Evolutionary conservation across 2,888 invertebrate species (phyloP).

Genomic region (Boloria euphrosyne): DNA sequence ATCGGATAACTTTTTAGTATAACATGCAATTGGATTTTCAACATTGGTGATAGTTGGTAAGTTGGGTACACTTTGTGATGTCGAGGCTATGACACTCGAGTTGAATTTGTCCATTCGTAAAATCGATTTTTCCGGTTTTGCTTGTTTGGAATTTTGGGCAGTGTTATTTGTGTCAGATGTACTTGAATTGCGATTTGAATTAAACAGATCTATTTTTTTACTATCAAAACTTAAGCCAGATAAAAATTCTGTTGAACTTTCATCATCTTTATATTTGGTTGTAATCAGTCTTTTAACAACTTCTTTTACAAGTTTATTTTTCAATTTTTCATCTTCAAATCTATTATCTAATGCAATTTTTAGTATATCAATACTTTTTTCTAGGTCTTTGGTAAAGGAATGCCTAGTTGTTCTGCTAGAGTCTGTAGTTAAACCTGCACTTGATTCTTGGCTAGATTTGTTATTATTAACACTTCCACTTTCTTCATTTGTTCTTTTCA

Average conservation of each 20-base stretch:
- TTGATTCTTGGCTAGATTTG: slow-evolving; percentile 75
- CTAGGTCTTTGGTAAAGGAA: slow-evolving; percentile 82
- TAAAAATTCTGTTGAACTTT: slow-evolving; percentile 72
- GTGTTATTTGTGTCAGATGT: slow-evolving; percentile 68
- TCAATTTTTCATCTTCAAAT: slow-evolving; percentile 81
- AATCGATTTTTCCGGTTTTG: slow-evolving; percentile 70
- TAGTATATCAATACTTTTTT: slow-evolving; percentile 83
- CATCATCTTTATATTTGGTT: slow-evolving; percentile 83
- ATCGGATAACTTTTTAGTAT: slow-evolving; percentile 43
- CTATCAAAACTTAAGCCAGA: slow-evolving; percentile 69
- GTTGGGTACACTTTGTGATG: slow-evolving; percentile 75
- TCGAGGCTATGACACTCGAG: slow-evolving; percentile 62
- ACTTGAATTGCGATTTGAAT: slow-evolving; percentile 63
- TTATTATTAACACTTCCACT: slow-evolving; percentile 56
- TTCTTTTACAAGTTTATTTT: slow-evolving; percentile 84
- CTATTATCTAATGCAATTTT: slow-evolving; percentile 83
- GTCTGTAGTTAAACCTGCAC: slow-evolving; percentile 65
- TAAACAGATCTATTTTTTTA: slow-evolving; percentile 52
- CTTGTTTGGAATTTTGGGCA: slow-evolving; percentile 47
- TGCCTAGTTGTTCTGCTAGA: slow-evolving; percentile 69
- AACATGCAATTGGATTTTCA: slow-evolving; percentile 51
- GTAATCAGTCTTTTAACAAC: slow-evolving; percentile 84
- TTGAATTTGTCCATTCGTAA: slow-evolving; percentile 67
- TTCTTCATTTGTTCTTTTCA: slow-evolving; percentile 42
- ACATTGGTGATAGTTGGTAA: slow-evolving; percentile 55